These are phyloP conservation scores for Eutrigla gurnardus DNA, from an alignment of 2,797 vertebrate species.

Conservation along the genomic window DNA sequence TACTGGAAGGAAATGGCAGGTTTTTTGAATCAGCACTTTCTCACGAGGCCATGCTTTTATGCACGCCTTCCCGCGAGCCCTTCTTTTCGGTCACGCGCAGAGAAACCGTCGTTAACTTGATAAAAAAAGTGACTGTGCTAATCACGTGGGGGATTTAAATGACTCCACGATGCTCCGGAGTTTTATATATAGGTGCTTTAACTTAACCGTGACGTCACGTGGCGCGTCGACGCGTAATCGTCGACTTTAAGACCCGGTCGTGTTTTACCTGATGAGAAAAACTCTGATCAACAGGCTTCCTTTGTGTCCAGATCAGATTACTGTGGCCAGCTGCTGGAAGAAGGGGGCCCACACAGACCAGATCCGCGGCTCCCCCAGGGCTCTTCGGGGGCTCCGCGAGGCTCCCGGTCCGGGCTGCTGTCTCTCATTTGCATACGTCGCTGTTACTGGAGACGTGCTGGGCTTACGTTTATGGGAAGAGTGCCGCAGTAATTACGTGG, in stretches of 20 bases:
- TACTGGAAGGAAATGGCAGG: constrained; percentile 26
- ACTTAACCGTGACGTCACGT: too few relatives aligned
- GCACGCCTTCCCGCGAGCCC: constrained; percentile 1
- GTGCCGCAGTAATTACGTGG: constrained; percentile 78
- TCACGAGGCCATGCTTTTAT: constrained; percentile 17
- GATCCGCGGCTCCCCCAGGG: constrained; percentile 62
- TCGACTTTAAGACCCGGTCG: too few relatives aligned
- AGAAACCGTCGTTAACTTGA: background rate
- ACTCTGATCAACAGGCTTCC: constrained; percentile 79
- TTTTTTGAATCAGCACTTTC: constrained; percentile 52
- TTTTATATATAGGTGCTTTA: background rate
- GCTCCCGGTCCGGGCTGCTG: constrained; percentile 58
- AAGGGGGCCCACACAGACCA: constrained; percentile 55
- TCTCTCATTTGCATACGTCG: constrained; percentile 72
- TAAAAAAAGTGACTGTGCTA: background rate
- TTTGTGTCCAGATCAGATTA: constrained; percentile 92
- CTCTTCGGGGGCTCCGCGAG: constrained; percentile 40
- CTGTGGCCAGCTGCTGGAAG: constrained; percentile 89
- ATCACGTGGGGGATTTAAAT: fast-evolving
- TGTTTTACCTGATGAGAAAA: constrained; percentile 69
- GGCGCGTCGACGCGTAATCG: too few relatives aligned
- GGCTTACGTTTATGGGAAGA: constrained; percentile 78
- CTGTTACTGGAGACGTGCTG: constrained; percentile 74
- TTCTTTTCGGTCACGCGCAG: background rate
- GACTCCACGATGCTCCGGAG: fast-evolving